Percentiles rank a stretch among this genome's conserved stretches.
phyloP scores from a whole-genome alignment of 2,888 invertebrate genomes.

The Trilocha varians region DNA sequence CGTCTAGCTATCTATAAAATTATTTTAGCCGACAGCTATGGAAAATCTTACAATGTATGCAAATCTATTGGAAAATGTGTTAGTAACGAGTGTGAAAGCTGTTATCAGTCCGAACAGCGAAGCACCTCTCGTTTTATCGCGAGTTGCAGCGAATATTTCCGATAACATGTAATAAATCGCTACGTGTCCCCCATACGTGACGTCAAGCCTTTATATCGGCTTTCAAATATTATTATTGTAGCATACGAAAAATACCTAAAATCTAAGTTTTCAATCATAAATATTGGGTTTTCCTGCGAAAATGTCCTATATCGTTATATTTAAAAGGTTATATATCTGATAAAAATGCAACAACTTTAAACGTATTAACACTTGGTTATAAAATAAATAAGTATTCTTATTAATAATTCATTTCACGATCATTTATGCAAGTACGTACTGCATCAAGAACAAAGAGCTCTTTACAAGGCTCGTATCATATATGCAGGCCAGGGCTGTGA shows the following conservation, averaged over 20 bases:
- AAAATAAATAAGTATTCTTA: not conserved
- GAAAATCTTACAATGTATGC: not conserved
- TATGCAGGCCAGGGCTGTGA: slow-evolving; percentile 21
- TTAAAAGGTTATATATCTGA: too few relatives aligned
- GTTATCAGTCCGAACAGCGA: slow-evolving; percentile 38
- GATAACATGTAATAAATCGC: slow-evolving; percentile 50
- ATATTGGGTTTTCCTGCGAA: too few relatives aligned
- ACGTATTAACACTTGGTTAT: not conserved
- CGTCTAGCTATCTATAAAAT: too few relatives aligned
- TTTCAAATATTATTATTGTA: not conserved
- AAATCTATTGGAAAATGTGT: slow-evolving; percentile 1
- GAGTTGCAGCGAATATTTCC: slow-evolving; percentile 46
- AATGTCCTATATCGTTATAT: too few relatives aligned
- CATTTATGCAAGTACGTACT: not conserved
- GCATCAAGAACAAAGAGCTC: slow-evolving; percentile 2
- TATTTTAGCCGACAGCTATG: too few relatives aligned
- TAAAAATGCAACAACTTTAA: too few relatives aligned
- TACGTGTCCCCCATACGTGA: slow-evolving; percentile 36
- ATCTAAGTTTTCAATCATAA: too few relatives aligned
- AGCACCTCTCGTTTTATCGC: slow-evolving; percentile 52
- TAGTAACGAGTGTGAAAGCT: slow-evolving; percentile 12
- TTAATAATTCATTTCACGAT: not conserved
- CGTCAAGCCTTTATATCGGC: slow-evolving; percentile 22
- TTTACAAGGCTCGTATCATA: not conserved
- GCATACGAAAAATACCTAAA: not conserved